Evolutionary conservation across 2,888 invertebrate genomes (phyloP).

Genomic region (Seira musarum): DNA sequence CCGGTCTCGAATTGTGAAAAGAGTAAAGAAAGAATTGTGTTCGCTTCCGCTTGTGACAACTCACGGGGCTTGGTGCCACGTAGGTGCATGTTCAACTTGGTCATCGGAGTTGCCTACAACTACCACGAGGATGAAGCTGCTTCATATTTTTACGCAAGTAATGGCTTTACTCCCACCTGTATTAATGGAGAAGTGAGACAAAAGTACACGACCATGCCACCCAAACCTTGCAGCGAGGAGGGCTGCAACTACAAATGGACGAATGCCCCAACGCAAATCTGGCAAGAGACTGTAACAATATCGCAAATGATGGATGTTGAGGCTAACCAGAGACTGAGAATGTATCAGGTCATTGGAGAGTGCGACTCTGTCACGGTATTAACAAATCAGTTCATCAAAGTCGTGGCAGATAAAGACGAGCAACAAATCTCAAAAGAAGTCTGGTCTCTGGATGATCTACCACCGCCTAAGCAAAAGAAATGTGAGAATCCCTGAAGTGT

Average conservation of each 20-base stretch:
- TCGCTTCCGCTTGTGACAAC: slow-evolving; percentile 26
- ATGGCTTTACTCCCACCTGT: slow-evolving; percentile 31
- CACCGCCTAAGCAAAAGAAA: slow-evolving; percentile 3
- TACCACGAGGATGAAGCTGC: slow-evolving; percentile 22
- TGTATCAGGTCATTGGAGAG: slow-evolving; percentile 31
- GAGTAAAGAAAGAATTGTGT: not conserved
- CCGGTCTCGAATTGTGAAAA: slow-evolving; percentile 11
- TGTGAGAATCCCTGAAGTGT: no score
- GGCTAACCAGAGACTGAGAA: slow-evolving; percentile 15
- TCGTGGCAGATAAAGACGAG: not conserved
- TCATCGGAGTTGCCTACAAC: slow-evolving; percentile 23
- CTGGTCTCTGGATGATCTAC: slow-evolving; percentile 22
- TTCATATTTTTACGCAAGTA: slow-evolving; percentile 24
- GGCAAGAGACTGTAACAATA: slow-evolving; percentile 27
- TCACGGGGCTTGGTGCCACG: slow-evolving; percentile 4
- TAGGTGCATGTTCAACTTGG: slow-evolving; percentile 29
- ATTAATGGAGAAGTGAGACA: not conserved
- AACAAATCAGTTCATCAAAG: slow-evolving; percentile 31
- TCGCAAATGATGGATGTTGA: slow-evolving; percentile 11
- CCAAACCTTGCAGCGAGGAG: slow-evolving; percentile 13
- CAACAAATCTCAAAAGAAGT: not conserved
- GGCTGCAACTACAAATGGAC: slow-evolving; percentile 17
- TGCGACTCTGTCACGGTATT: slow-evolving; percentile 1
- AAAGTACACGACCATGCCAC: slow-evolving; percentile 7
- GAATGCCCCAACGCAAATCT: slow-evolving; percentile 1